These are phyloP conservation scores for Valencia hispanica DNA, from an alignment of 2,797 vertebrate species.

Conservation along the genomic window DNA sequence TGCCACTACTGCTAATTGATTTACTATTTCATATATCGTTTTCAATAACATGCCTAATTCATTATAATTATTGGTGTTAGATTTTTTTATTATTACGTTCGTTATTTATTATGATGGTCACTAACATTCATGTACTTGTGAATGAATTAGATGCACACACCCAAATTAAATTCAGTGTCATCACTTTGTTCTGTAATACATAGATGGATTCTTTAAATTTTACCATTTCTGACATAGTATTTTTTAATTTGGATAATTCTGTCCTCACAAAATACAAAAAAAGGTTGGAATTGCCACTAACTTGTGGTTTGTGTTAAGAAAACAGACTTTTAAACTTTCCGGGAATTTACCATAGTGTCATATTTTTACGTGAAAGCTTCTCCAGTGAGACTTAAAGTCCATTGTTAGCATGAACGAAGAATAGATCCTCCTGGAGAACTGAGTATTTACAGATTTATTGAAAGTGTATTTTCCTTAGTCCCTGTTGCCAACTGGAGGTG, in stretches of 20 bases:
- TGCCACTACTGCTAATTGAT: not conserved
- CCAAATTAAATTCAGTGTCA: not conserved
- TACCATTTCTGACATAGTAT: not conserved
- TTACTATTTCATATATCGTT: not conserved
- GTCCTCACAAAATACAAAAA: not conserved
- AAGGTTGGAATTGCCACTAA: not conserved
- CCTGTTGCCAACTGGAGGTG: not conserved
- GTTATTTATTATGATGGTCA: too few species aligned
- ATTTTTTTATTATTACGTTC: too few species aligned
- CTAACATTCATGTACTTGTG: not conserved
- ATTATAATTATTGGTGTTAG: too few species aligned
- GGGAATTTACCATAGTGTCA: not conserved
- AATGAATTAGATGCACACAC: not conserved
- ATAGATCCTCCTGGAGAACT: not conserved
- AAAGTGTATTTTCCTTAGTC: slow-evolving; percentile 45
- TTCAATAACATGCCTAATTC: too few species aligned
- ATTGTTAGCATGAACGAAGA: not conserved
- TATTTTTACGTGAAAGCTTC: not conserved
- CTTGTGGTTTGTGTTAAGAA: not conserved
- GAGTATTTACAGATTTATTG: slow-evolving; percentile 17
- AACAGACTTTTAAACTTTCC: not conserved
- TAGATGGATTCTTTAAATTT: not conserved
- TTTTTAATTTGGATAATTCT: not conserved
- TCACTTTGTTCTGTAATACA: not conserved
- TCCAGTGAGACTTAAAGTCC: not conserved